Base-by-base conservation (phyloP, 1,140 invertebrate species). In the Zelostemma sp. region DNA sequence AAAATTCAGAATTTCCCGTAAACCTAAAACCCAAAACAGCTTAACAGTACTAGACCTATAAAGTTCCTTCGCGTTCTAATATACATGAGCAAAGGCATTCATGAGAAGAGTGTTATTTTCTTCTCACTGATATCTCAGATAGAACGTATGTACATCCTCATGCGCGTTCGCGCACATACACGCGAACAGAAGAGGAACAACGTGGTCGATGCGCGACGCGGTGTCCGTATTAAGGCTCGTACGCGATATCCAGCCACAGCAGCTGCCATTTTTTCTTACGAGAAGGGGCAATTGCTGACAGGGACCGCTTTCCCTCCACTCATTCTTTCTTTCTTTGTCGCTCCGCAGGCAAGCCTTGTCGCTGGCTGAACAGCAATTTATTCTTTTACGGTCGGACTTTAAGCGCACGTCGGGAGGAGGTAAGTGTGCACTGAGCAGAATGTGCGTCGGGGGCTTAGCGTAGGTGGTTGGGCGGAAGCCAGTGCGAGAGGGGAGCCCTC, bases 241-340 rank as follows among this genome's bases (percentile, higher is more conserved):
- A 77, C 75, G 72, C 77, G 73, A 8, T 76, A 79, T 79, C 69
- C 74, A 76, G 70, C 72, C 51, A 62, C 74, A 63, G 66, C 77
- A 82, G 81, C 79, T 82, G 81, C 81, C 80, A 82, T 82, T 81
- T 82, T 81, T 81, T 81, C 78, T 74, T 78, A 57, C 62, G 59
- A 68, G 78, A 72, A 73, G 79, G 74, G 72, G 78, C 79, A 77
- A 78, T 83, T 77, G 81, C 81, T 83, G 81, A 83, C 81, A 82
- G 81, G 71, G 74, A 77, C 59, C 72, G 77, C 75, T 81, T 76
- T 82, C 64, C 77, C 53, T 66, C 15, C 43, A 33, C 51, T 45
- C 33, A n/a, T n/a, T n/a, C n/a, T n/a, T n/a, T 17, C 57, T 59
- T 54, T 46, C 19, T 80, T 76, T 82, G 64, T 76, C 53, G 58